Conservation (phyloP, 2,113 vertebrate species). For the Hydrochoerus hydrochaeris region DNA sequence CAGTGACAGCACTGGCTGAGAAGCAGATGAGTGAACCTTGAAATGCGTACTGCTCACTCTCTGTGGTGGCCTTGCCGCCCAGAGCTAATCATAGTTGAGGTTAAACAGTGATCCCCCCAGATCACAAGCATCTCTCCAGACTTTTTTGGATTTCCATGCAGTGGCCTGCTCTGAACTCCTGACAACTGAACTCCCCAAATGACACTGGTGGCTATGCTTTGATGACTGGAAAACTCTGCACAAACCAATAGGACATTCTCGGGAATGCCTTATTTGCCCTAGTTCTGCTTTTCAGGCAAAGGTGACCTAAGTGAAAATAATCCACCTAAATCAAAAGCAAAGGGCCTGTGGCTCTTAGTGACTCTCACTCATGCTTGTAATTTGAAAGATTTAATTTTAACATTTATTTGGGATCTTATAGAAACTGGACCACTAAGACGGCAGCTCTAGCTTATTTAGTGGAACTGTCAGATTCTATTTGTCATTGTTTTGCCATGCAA, state of each 20-base stretch:
- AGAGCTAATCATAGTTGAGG: neutral
- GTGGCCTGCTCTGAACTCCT: neutral
- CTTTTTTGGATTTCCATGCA: neutral
- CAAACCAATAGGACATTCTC: constrained; percentile 18
- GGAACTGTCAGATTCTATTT: neutral
- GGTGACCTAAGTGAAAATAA: constrained; percentile 63
- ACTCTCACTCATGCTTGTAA: constrained; percentile 46
- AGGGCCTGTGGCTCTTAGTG: constrained; percentile 33
- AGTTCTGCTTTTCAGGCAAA: neutral
- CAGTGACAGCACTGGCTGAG: neutral
- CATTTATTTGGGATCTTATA: constrained; percentile 52
- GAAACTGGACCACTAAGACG: constrained; percentile 42
- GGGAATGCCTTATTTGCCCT: neutral
- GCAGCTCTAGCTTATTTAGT: neutral
- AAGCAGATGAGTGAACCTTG: neutral
- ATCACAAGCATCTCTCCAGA: neutral
- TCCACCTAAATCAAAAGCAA: constrained; percentile 44
- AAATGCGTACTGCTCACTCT: neutral
- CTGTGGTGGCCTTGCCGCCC: neutral
- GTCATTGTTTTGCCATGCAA: neutral
- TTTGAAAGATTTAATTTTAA: constrained; percentile 69
- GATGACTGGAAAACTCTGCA: constrained; percentile 41
- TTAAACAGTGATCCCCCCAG: neutral
- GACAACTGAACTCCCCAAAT: constrained; percentile 3
- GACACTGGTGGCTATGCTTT: neutral